phyloP scores from a whole-genome alignment of 2,888 invertebrate species.

The Chaitophorus viminalis region DNA sequence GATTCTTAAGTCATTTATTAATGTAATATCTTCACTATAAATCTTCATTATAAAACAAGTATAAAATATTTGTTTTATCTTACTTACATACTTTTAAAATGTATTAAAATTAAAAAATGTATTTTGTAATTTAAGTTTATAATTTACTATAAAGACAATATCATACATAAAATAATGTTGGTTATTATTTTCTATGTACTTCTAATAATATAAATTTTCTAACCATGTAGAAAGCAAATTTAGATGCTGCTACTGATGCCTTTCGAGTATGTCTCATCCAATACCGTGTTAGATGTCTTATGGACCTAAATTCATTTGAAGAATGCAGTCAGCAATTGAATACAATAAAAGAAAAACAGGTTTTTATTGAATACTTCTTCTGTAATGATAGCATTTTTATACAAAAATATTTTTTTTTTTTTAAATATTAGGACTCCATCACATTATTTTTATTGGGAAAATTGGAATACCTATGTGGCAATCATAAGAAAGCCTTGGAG shows the following conservation, averaged over 20 bases:
- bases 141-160: too few species aligned
- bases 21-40: too few species aligned
- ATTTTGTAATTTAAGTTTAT: too few species aligned
- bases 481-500: conserved; percentile 62
- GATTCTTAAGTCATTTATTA: too few species aligned
- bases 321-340: conserved; percentile 50
- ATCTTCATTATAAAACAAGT: too few species aligned
- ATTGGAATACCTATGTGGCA: conserved; percentile 53
- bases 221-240: conserved; percentile 56
- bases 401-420: background rate
- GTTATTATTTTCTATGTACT: too few species aligned
- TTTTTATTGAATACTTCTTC: background rate
- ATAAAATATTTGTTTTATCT: too few species aligned
- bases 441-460: conserved; percentile 56
- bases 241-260: conserved; percentile 69
- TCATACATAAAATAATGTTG: background rate
- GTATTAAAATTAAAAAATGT: too few species aligned
- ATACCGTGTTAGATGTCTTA: conserved; percentile 73
- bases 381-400: background rate
- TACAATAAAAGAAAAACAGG: conserved; percentile 57
- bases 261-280: conserved; percentile 71
- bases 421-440: conserved; percentile 29
- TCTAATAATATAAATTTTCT: background rate
- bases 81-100: too few species aligned
- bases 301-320: conserved; percentile 40